Conservation (phyloP, 1,140 invertebrate genomes). For the Ceratosolen fusciceps region DNA sequence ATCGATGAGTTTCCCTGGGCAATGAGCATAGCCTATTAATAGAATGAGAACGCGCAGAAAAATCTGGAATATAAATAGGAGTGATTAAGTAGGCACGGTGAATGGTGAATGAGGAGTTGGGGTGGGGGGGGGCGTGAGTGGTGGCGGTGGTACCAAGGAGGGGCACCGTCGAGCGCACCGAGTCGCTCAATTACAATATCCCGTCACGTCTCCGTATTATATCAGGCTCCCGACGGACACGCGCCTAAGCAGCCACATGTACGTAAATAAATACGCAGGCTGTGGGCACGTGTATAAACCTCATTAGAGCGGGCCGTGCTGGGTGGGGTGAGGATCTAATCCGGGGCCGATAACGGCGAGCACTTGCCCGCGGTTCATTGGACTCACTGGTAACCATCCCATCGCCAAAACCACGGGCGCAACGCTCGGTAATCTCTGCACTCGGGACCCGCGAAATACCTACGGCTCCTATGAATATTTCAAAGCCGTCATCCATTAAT, state of each 20-base stretch:
- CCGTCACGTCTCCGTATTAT: not conserved
- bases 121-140: too few species aligned
- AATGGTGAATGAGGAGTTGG: too few species aligned
- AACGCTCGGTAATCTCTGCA: conserved; percentile 3
- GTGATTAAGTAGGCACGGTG: too few species aligned
- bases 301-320: not conserved
- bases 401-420: not conserved
- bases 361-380: conserved; percentile 10
- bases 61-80: not conserved
- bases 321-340: conserved; percentile 31
- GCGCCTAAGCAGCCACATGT: too few species aligned
- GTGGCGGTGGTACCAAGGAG: too few species aligned
- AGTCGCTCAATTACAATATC: conserved; percentile 3
- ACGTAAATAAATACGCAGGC: too few species aligned
- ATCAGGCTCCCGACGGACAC: not conserved
- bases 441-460: conserved; percentile 9
- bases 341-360: not conserved
- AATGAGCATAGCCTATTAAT: too few species aligned
- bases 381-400: not conserved
- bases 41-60: too few species aligned
- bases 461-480: conserved; percentile 34
- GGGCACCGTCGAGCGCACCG: too few species aligned
- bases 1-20: too few species aligned
- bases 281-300: conserved; percentile 29
- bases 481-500: conserved; percentile 26